Evolutionary conservation across 2,888 invertebrate genomes (phyloP), one percentile per base, ranked within the genome.

Genomic region (Hymenopus coronatus): DNA sequence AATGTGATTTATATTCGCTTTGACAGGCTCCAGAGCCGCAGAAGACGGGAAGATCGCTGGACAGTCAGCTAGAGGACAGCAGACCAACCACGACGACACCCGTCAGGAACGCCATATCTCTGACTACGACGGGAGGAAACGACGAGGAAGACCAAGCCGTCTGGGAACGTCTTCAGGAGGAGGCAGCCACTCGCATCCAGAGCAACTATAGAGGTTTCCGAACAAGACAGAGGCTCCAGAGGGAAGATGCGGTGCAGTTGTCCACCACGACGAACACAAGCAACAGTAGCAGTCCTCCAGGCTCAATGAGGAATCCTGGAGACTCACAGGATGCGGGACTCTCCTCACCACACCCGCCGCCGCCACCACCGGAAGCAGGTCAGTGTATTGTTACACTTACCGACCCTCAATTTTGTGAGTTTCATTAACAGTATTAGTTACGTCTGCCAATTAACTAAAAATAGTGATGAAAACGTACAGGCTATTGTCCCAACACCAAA

Each of bases 311-410:
- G 88, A 93, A 93, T 40, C 93, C 93, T 4, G 93, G 93, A n/a
- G 93, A 93, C 91, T 93, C 93, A 91, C 93, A 93, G 89, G 93
- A 93, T 90, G 92, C 93, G 89, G 91, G 93, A 15, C 90, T 93
- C 84, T 92, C 93, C 2, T 89, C 92, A 25, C 40, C 87, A 25
- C 82, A 82, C 4, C 81, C 54, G 4, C 54, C 54, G 20, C 54
- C 20, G 54, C 40, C 3, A 40, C 54, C 54, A 40, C 54, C 54
- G 4, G 54, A 70, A 70, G 54, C 20, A 70, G 54, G 54, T 70
- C 20, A 15, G 54, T 40, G 40, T 20, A 20, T 6, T 20, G 6
- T 40, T 1, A 40, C 40, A 40, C 1, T 40, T 40, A 12, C 40
- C 12, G 12, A 9, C 40, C 9, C 12, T 40, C 40, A 40, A 40